Conservation (phyloP, 2,888 invertebrate species). For the Eumacrocentrus americanus region DNA sequence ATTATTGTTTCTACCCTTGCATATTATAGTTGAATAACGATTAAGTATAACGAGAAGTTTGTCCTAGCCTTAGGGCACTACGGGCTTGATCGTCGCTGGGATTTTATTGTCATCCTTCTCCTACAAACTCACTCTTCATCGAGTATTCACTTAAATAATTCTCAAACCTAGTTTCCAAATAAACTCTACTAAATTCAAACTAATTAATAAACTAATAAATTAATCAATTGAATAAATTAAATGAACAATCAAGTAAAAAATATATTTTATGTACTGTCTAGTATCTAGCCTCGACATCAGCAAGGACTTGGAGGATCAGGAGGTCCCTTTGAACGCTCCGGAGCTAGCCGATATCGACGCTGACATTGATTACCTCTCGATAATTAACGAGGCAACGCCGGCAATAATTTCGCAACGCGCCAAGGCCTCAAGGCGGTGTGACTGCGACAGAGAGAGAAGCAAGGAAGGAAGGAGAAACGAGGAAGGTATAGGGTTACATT, state of each 20-base stretch:
- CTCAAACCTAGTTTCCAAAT: background rate
- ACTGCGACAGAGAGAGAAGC: background rate
- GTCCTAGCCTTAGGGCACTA: slow-evolving; percentile 46
- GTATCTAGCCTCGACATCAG: background rate
- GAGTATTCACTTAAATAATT: background rate
- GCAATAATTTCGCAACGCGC: slow-evolving; percentile 30
- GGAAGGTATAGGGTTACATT: no score
- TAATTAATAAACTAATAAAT: background rate
- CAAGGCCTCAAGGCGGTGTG: slow-evolving; percentile 30
- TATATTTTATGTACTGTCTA: background rate
- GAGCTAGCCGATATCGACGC: slow-evolving; percentile 30
- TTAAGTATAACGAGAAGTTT: slow-evolving; percentile 53
- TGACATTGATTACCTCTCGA: slow-evolving; percentile 46
- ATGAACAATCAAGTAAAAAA: background rate
- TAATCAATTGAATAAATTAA: background rate
- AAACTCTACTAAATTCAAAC: background rate
- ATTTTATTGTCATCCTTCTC: slow-evolving; percentile 35
- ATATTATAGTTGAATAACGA: slow-evolving; percentile 58
- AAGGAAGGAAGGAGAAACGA: no score
- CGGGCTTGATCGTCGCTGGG: slow-evolving; percentile 20
- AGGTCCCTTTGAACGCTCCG: background rate
- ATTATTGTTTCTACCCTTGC: slow-evolving; percentile 57
- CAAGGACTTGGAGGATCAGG: background rate
- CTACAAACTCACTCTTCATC: no score
- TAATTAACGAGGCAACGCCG: slow-evolving; percentile 44